A percentile compares a stretch with the other conserved stretches of the same genome.
phyloP scores from a whole-genome alignment of 2,888 invertebrate genomes.

The Chrysopilus asiliformis region DNA sequence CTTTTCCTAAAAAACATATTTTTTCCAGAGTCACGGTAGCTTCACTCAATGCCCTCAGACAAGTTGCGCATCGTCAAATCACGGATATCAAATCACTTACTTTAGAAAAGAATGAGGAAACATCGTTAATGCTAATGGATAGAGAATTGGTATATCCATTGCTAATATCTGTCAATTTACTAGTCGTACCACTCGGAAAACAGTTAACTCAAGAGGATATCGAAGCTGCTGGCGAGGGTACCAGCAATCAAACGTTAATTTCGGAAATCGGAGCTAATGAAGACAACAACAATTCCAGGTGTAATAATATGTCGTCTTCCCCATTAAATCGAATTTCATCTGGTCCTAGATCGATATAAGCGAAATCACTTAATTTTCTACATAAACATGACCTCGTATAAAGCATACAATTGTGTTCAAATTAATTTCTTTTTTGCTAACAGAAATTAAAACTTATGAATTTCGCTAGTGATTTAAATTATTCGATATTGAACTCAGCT shows the following conservation, averaged over 20 bases:
- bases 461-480: no score
- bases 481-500: no score
- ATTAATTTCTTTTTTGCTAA: no score
- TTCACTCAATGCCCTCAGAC: constrained; percentile 52
- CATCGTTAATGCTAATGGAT: constrained; percentile 42
- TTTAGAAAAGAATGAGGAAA: constrained; percentile 52
- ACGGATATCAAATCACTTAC: constrained; percentile 46
- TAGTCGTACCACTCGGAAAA: constrained; percentile 43
- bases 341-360: no score
- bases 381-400: no score
- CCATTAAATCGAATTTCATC: no score
- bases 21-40: constrained; percentile 43
- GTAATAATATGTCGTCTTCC: neutral
- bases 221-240: neutral
- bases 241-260: constrained; percentile 21
- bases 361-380: no score
- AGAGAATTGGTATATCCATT: constrained; percentile 50
- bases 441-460: no score
- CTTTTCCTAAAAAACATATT: neutral
- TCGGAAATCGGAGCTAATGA: constrained; percentile 28
- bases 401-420: no score
- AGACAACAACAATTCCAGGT: constrained; percentile 2
- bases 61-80: constrained; percentile 44
- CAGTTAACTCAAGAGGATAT: constrained; percentile 2
- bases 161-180: constrained; percentile 53